These are phyloP conservation scores for Latrodectus hesperus DNA, from an alignment of 2,888 invertebrate species.

Conservation along the genomic window DNA sequence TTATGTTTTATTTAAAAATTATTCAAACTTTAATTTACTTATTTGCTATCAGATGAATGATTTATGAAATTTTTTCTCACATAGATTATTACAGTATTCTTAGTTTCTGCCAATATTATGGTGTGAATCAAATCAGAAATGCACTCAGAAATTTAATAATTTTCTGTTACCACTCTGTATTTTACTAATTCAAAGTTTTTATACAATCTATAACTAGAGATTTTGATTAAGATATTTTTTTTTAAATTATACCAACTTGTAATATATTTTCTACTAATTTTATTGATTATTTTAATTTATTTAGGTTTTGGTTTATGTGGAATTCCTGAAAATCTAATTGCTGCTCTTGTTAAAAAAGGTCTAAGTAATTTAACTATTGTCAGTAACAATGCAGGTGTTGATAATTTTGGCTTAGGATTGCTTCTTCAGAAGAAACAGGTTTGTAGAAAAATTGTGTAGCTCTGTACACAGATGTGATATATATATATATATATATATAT, in stretches of 20 bases:
- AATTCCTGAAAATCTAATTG: constrained; percentile 98
- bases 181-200: not conserved
- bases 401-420: constrained; percentile 95
- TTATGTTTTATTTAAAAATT: too few relatives aligned
- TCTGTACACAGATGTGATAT: too few relatives aligned
- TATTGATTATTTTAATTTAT: constrained; percentile 15
- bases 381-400: constrained; percentile 98
- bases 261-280: not conserved
- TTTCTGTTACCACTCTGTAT: not conserved
- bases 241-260: too few relatives aligned
- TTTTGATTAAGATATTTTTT: too few relatives aligned
- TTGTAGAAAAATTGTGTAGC: not conserved
- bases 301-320: constrained; percentile 95
- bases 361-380: constrained; percentile 89
- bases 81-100: too few relatives aligned
- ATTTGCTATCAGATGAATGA: too few relatives aligned
- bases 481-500: too few relatives aligned
- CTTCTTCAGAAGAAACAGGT: constrained; percentile 86
- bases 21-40: too few relatives aligned
- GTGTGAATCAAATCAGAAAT: too few relatives aligned
- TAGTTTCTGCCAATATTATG: too few relatives aligned
- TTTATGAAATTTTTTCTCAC: too few relatives aligned
- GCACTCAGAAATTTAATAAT: not conserved
- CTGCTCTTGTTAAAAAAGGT: constrained; percentile 84
- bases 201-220: not conserved